These are phyloP conservation scores for Mycogona germanica DNA, from an alignment of 2,888 invertebrate genomes.

Conservation along the genomic window DNA sequence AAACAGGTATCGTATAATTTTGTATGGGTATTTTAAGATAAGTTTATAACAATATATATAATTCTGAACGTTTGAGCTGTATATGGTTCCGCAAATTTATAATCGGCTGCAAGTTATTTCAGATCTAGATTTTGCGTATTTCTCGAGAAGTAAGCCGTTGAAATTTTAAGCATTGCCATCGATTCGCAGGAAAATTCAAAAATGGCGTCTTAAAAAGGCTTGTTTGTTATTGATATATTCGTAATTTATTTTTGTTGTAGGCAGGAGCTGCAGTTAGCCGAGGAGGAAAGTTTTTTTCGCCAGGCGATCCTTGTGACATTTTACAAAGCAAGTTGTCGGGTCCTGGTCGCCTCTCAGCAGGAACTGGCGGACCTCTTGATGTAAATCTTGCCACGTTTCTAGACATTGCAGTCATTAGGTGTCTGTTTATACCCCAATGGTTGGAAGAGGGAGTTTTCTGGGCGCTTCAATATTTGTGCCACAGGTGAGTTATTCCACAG, in stretches of 20 bases:
- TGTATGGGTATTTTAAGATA: background rate
- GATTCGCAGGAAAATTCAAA: too few relatives aligned
- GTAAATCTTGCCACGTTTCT: constrained; percentile 72
- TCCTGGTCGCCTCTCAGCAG: background rate
- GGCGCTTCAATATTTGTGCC: constrained; percentile 84
- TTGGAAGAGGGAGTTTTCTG: constrained; percentile 96
- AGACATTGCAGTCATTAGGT: constrained; percentile 90
- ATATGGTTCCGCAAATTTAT: too few relatives aligned
- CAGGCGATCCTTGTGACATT: too few relatives aligned
- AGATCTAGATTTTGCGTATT: too few relatives aligned
- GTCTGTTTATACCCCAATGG: constrained; percentile 94
- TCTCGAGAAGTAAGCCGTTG: too few relatives aligned
- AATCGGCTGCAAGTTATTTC: too few relatives aligned
- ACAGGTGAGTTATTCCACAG: constrained; percentile 48
- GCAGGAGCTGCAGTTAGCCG: constrained; percentile 19
- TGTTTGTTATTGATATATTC: background rate
- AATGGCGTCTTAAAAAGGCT: too few relatives aligned
- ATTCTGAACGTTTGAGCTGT: too few relatives aligned
- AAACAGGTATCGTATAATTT: constrained; percentile 4
- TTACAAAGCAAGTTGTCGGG: background rate
- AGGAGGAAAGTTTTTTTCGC: too few relatives aligned
- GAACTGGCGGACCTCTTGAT: background rate
- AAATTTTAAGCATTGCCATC: too few relatives aligned
- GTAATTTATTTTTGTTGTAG: background rate
- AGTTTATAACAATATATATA: background rate